Evolutionary conservation across 2,888 invertebrate genomes (phyloP).

Genomic region (Papilio gigon): DNA sequence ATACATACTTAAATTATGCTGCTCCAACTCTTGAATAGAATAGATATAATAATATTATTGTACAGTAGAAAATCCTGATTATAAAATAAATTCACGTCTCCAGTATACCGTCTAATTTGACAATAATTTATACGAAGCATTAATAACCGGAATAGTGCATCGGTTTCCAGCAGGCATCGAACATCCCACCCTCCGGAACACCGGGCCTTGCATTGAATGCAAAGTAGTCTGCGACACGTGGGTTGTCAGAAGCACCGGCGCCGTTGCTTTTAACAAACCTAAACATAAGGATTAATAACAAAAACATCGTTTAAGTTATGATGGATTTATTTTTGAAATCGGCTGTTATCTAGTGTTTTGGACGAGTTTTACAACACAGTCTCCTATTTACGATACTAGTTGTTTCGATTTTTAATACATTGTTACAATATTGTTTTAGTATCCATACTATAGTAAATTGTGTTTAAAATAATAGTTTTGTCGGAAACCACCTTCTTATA

Average conservation of each 20-base stretch:
- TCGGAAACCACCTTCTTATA: too few relatives aligned
- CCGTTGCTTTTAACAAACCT: slow-evolving; percentile 47
- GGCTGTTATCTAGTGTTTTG: too few relatives aligned
- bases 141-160: slow-evolving; percentile 34
- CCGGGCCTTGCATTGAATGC: slow-evolving; percentile 65
- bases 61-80: too few relatives aligned
- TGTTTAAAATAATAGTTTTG: too few relatives aligned
- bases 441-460: too few relatives aligned
- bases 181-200: slow-evolving; percentile 41
- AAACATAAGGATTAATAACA: not conserved
- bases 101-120: not conserved
- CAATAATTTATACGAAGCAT: not conserved
- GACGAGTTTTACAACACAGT: too few relatives aligned
- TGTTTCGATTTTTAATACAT: not conserved
- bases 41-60: too few relatives aligned
- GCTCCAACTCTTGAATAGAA: too few relatives aligned
- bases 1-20: too few relatives aligned
- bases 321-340: too few relatives aligned
- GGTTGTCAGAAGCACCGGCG: slow-evolving; percentile 63
- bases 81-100: too few relatives aligned
- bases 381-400: not conserved
- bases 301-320: not conserved
- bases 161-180: slow-evolving; percentile 45
- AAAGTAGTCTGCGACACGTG: slow-evolving; percentile 65
- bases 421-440: not conserved